These are phyloP conservation scores for Anguilla obscura DNA, from an alignment of 2,797 vertebrate genomes.

Conservation along the genomic window DNA sequence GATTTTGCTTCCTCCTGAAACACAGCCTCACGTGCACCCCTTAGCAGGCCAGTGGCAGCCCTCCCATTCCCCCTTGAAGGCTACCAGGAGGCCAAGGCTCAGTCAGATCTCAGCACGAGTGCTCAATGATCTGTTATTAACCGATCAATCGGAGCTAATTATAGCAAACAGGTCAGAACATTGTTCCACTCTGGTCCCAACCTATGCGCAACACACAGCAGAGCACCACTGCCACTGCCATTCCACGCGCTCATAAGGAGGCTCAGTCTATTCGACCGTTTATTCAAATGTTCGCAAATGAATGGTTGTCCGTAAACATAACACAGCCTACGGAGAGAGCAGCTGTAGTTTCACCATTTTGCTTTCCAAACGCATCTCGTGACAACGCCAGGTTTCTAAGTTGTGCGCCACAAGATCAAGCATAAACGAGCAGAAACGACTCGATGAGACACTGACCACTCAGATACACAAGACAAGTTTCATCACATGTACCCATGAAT, in stretches of 20 bases:
- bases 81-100: conserved; percentile 48
- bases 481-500: neutral
- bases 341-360: neutral
- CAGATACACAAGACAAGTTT: neutral
- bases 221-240: neutral
- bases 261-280: neutral
- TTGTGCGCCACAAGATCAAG: neutral
- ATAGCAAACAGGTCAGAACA: conserved; percentile 56
- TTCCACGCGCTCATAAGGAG: neutral
- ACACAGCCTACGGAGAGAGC: neutral
- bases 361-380: neutral
- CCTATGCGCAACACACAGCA: neutral
- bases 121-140: conserved; percentile 62
- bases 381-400: neutral
- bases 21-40: conserved; percentile 12
- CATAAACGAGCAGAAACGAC: neutral
- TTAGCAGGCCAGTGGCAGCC: conserved; percentile 40
- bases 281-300: neutral
- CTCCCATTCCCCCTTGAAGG: conserved; percentile 55
- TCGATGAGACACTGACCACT: neutral
- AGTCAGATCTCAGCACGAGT: conserved; percentile 55
- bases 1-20: conserved; percentile 31
- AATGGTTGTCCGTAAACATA: neutral
- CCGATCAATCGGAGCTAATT: conserved; percentile 61
- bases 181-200: conserved; percentile 39